Evolutionary conservation across 2,113 vertebrate species (phyloP), one percentile per base, ranked within the genome.

Genomic region (Crocuta crocuta): DNA sequence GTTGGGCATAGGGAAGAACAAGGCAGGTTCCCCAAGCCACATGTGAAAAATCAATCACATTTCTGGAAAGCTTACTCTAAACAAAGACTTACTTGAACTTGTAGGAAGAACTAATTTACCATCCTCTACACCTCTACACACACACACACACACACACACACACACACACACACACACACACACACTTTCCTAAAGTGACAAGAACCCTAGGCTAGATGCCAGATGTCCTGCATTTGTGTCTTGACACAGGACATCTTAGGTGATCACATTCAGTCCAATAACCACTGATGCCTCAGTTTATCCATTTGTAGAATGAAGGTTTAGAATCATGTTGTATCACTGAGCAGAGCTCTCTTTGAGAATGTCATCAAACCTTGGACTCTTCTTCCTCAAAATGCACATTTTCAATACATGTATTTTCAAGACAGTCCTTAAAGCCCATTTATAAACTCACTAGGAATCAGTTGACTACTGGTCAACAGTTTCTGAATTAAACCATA

Each of bases 41-140:
- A 68, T 53, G 50, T 66, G n/a, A 88, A 92, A 92, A 84, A 78
- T 92, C 76, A 95, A 26, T 87, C 33, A 70, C 61, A 58, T 61
- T 94, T 92, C 80, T 85, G 33, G 74, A 90, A 92, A 78, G 4
- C 6, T 2, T 80, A 39, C 3, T 19, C 35, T 24, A 78, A 17
- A 28, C 17, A 65, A 21, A 94, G 43, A 66, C 16, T 83, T 35
- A 35, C 0, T 53, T 0, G 81, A 39, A 84, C 15, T 48, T 92
- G 12, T 43, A 11, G 17, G 10, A 84, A 19, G 15, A 76, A 45
- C 74, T 31, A 45, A 78, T 78, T 78, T 48, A 78, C 74, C 43
- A 78, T 48, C 26, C 74, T 78, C 43, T 78, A 76, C 24, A 76
- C 48, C 10, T 8, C 10, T 8, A 28, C 33, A 43, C 45, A 78